These are phyloP conservation scores for Thereva nobilitata DNA, from an alignment of 2,888 invertebrate genomes.

Conservation along the genomic window DNA sequence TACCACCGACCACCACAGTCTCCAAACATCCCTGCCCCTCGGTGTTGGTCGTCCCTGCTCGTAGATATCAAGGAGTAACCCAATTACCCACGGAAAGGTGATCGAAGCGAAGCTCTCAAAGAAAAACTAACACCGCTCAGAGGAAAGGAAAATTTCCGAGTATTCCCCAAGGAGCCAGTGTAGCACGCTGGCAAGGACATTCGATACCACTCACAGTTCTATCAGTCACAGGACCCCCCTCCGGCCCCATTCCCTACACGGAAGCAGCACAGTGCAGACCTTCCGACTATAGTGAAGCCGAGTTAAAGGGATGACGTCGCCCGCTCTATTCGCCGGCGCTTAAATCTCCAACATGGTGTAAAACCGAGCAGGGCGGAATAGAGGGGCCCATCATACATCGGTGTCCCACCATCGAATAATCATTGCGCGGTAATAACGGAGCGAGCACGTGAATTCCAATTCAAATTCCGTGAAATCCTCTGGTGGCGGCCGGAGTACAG, in stretches of 20 bases:
- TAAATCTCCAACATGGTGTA: constrained; percentile 3
- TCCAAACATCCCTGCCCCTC: constrained; percentile 4
- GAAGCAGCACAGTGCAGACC: constrained; percentile 7
- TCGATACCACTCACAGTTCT: constrained; percentile 18
- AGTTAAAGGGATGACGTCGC: background rate
- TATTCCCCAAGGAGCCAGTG: constrained; percentile 14
- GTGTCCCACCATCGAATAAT: constrained; percentile 33
- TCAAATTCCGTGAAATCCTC: constrained; percentile 57
- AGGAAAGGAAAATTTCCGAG: constrained; percentile 29
- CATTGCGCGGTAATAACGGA: constrained; percentile 30
- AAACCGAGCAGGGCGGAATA: background rate
- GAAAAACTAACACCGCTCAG: constrained; percentile 19
- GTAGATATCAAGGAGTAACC: constrained; percentile 22
- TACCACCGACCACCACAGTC: constrained; percentile 24
- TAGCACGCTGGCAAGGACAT: constrained; percentile 21
- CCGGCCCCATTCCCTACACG: background rate
- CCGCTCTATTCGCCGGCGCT: constrained; percentile 8
- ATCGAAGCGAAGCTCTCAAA: constrained; percentile 26
- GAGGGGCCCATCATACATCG: constrained; percentile 18
- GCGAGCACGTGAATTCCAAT: constrained; percentile 46
- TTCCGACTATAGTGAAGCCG: constrained; percentile 6
- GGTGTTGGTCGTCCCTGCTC: background rate
- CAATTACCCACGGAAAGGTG: constrained; percentile 31
- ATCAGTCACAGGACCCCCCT: constrained; percentile 9
- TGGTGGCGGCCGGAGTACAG: constrained; percentile 43